Conservation (phyloP, 1,140 invertebrate genomes). For the Apis florea region DNA sequence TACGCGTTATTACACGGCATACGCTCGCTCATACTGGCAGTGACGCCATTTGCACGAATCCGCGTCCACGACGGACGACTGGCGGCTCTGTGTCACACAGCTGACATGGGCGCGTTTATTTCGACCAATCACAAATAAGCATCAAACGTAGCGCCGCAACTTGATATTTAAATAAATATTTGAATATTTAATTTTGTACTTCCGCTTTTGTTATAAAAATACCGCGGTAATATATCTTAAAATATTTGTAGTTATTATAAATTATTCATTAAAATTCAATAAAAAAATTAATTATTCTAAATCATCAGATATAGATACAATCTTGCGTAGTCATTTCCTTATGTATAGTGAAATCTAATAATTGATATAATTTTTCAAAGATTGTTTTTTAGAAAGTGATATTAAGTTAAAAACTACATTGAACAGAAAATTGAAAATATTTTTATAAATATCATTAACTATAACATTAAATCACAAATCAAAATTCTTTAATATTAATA, state of each 20-base stretch:
- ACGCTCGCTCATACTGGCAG: slow-evolving; percentile 63
- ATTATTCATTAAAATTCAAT: too few relatives aligned
- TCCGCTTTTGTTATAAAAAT: background rate
- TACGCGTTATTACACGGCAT: slow-evolving; percentile 66
- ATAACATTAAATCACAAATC: too few relatives aligned
- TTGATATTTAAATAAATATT: background rate
- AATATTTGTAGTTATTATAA: too few relatives aligned
- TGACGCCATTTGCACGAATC: slow-evolving; percentile 66
- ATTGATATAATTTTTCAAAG: background rate
- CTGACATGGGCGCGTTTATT: slow-evolving; percentile 46
- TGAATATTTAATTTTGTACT: background rate
- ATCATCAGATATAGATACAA: background rate
- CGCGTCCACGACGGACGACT: slow-evolving; percentile 44
- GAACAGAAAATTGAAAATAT: background rate
- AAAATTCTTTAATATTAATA: background rate
- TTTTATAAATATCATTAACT: background rate
- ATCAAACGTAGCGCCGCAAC: background rate
- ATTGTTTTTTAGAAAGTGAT: background rate
- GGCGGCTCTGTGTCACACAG: slow-evolving; percentile 41
- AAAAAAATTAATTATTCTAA: background rate
- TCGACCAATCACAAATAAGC: background rate
- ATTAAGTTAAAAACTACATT: background rate
- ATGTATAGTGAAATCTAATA: background rate
- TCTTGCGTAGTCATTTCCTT: background rate
- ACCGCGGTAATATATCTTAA: too few relatives aligned